Percentiles rank a stretch among this genome's conserved stretches.
phyloP scores from a whole-genome alignment of 2,113 vertebrate species.

The Salvelinus alpinus region DNA sequence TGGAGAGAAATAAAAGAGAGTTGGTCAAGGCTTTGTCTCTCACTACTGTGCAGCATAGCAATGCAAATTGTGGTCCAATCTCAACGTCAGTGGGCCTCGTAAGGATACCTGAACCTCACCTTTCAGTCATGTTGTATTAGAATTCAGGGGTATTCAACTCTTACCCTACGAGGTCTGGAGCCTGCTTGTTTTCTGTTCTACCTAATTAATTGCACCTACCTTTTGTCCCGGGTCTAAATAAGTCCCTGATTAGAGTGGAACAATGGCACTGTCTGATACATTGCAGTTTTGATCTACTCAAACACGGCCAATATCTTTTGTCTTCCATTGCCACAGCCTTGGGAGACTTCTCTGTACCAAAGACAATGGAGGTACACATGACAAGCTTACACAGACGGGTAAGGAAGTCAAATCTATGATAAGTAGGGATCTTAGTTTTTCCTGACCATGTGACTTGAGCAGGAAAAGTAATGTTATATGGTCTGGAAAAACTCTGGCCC shows the following conservation, averaged over 20 bases:
- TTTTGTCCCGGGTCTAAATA: too few relatives aligned
- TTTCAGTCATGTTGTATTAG: too few relatives aligned
- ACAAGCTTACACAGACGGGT: constrained; percentile 93
- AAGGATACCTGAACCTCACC: background rate
- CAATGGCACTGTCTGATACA: too few relatives aligned
- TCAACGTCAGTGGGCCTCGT: background rate
- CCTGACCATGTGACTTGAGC: constrained; percentile 37
- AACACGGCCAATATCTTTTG: constrained; percentile 91
- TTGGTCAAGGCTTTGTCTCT: constrained; percentile 8
- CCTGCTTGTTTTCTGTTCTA: too few relatives aligned
- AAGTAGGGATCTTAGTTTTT: background rate
- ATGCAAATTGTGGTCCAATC: background rate
- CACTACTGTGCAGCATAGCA: too few relatives aligned
- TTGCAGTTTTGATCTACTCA: too few relatives aligned
- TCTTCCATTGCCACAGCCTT: constrained; percentile 96
- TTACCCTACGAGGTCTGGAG: too few relatives aligned
- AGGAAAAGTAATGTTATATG: constrained; percentile 37
- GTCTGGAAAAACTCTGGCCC: constrained; percentile 23
- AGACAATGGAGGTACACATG: constrained; percentile 99
- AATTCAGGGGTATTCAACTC: too few relatives aligned
- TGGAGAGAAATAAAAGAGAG: constrained; percentile 41
- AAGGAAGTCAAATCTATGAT: constrained; percentile 80
- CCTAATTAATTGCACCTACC: too few relatives aligned
- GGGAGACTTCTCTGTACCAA: constrained; percentile 89
- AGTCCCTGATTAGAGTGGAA: too few relatives aligned